Evolutionary conservation across 2,113 vertebrate species (phyloP).

Genomic region (Hippolais icterina): DNA sequence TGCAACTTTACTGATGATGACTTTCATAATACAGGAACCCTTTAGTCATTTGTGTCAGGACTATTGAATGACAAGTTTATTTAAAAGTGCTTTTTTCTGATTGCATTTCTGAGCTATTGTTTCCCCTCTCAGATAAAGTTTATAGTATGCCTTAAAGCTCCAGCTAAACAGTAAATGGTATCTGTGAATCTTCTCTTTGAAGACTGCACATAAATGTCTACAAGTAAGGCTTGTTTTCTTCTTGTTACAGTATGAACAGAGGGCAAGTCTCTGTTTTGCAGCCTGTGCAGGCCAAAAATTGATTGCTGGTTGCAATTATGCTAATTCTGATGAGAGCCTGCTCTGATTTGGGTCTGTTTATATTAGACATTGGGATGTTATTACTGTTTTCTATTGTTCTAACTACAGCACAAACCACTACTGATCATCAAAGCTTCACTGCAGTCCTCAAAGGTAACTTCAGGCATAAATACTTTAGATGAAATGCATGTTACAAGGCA

Average conservation of each 20-base stretch:
- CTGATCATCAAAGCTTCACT: background rate
- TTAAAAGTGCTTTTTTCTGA: background rate
- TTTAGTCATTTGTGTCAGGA: background rate
- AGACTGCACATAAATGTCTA: background rate
- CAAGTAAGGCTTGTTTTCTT: background rate
- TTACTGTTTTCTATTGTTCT: background rate
- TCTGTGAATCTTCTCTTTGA: conserved; percentile 4
- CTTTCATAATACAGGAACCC: background rate
- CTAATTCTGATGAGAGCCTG: background rate
- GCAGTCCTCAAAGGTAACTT: background rate
- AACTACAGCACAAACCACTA: background rate
- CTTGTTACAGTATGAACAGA: background rate
- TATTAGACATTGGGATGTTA: background rate
- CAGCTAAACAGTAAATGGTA: background rate
- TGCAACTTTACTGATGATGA: background rate
- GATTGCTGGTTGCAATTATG: background rate
- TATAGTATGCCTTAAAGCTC: background rate
- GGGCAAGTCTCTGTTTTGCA: background rate
- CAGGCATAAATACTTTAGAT: background rate
- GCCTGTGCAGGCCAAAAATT: background rate
- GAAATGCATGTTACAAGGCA: background rate
- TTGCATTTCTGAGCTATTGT: background rate
- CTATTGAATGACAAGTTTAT: background rate
- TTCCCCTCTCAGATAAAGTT: background rate
- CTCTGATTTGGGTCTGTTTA: background rate